These are phyloP conservation scores for Graptemys geographica DNA, from an alignment of 2,797 vertebrate species.

Conservation along the genomic window DNA sequence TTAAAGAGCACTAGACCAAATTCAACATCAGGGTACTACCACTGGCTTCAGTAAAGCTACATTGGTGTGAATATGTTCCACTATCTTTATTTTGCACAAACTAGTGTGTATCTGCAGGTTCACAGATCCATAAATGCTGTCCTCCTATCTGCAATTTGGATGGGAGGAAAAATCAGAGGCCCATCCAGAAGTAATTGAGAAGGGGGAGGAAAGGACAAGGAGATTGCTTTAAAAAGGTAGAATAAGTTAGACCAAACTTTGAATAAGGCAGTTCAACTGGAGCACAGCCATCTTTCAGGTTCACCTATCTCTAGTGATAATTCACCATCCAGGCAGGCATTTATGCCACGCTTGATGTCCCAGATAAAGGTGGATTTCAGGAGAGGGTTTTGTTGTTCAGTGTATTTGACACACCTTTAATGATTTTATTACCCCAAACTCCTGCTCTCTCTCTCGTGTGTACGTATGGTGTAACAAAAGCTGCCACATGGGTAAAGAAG, in stretches of 20 bases:
- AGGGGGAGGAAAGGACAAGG: background rate
- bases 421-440: constrained; percentile 51
- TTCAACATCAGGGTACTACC: background rate
- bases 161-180: background rate
- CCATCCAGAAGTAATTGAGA: background rate
- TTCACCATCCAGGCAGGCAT: constrained; percentile 40
- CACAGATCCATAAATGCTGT: background rate
- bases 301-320: constrained; percentile 46
- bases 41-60: background rate
- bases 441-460: constrained; percentile 9
- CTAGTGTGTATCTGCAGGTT: constrained; percentile 1
- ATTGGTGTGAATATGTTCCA: background rate
- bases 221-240: background rate
- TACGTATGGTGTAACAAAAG: fast-evolving
- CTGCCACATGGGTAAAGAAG: background rate
- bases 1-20: background rate
- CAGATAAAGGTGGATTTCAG: background rate
- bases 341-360: background rate
- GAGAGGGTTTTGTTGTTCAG: background rate
- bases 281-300: background rate
- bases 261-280: background rate
- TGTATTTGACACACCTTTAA: constrained; percentile 58
- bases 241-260: background rate
- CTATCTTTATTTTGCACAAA: background rate
- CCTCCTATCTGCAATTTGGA: background rate